phyloP scores from a whole-genome alignment of 2,888 invertebrate genomes.

The Gymnoscelis rufifasciata region DNA sequence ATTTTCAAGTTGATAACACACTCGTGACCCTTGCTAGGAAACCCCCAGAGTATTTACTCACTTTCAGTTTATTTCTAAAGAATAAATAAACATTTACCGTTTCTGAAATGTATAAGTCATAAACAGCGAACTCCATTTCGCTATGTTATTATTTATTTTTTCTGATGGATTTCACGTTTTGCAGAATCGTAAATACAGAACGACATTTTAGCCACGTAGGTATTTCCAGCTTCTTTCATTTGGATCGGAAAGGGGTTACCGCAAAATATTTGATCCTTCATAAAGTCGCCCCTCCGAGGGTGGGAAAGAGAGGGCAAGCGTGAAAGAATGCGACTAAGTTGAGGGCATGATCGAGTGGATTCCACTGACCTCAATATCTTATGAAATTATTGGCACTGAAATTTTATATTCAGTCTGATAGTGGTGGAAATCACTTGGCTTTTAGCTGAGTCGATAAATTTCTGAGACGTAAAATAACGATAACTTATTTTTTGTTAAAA shows the following conservation, averaged over 20 bases:
- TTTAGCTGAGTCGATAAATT: slow-evolving; percentile 7
- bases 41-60: neutral
- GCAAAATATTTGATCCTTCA: slow-evolving; percentile 30
- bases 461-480: too few species aligned
- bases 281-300: slow-evolving; percentile 12
- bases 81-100: neutral
- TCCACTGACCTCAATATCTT: slow-evolving; percentile 33
- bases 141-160: neutral
- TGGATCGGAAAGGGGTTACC: slow-evolving; percentile 21
- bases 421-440: neutral
- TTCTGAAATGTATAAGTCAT: neutral
- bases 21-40: neutral
- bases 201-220: neutral
- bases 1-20: neutral
- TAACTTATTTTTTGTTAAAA: too few species aligned
- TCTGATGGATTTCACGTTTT: neutral
- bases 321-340: slow-evolving; percentile 28
- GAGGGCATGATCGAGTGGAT: slow-evolving; percentile 25
- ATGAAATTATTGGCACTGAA: slow-evolving; percentile 32
- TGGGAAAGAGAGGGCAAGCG: slow-evolving; percentile 10
- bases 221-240: slow-evolving; percentile 21
- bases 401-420: slow-evolving; percentile 27
- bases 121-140: neutral
- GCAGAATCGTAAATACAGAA: neutral
- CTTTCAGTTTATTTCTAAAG: neutral